Percentiles rank a stretch among this genome's conserved stretches.
phyloP scores from a whole-genome alignment of 2,797 vertebrate genomes.

The Dendrocincla fuliginosa region DNA sequence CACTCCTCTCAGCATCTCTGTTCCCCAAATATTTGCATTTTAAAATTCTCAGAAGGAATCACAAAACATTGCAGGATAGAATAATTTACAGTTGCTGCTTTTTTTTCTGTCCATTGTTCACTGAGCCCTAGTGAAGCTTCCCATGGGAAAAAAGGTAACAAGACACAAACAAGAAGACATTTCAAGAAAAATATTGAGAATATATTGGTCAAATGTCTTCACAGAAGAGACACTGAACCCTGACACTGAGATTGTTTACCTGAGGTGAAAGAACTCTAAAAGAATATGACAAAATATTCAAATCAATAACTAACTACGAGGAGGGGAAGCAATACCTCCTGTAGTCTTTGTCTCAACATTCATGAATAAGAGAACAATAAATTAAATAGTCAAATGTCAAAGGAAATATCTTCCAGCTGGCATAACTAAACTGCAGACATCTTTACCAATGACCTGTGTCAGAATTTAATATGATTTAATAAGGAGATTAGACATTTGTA shows the following conservation, averaged over 20 bases:
- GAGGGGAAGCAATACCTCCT: not conserved
- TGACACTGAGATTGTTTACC: not conserved
- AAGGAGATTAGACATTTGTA: not conserved
- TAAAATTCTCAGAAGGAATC: not conserved
- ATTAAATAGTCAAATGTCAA: not conserved
- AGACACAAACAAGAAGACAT: not conserved
- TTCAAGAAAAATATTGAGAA: not conserved
- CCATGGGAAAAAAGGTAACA: not conserved
- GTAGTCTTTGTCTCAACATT: not conserved
- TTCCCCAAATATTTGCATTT: not conserved
- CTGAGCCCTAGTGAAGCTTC: not conserved
- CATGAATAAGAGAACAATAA: not conserved
- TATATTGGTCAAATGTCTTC: not conserved
- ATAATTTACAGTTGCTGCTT: not conserved
- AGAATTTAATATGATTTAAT: not conserved
- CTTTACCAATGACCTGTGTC: not conserved
- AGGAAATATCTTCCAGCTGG: not conserved
- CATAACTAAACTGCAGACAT: not conserved
- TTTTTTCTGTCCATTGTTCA: not conserved
- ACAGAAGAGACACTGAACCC: not conserved
- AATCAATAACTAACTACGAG: not conserved
- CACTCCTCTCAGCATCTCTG: not conserved
- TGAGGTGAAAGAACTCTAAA: not conserved
- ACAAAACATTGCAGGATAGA: not conserved
- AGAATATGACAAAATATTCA: not conserved